Evolutionary conservation across 2,797 vertebrate genomes (phyloP).

Genomic region (Neomorphus geoffroyi): DNA sequence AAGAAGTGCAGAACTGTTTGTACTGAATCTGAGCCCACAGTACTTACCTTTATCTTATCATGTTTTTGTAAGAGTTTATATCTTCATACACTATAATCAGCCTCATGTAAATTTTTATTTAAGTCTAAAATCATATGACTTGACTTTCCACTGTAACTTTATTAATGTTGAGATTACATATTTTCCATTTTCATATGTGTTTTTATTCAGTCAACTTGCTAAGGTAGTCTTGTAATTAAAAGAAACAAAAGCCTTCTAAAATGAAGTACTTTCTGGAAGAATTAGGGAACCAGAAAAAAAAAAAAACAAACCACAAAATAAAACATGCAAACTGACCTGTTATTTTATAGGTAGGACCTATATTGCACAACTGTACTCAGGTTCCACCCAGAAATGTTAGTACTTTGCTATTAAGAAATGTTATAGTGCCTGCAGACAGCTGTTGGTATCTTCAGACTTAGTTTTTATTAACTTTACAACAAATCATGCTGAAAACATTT

Average conservation of each 20-base stretch:
- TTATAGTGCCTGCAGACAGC: background rate
- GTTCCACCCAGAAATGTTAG: background rate
- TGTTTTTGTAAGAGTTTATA: background rate
- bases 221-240: background rate
- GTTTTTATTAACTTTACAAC: background rate
- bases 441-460: background rate
- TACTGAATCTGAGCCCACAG: background rate
- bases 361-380: background rate
- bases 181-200: background rate
- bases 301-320: background rate
- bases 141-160: background rate
- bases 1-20: background rate
- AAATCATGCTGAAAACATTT: background rate
- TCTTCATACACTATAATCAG: background rate
- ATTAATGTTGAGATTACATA: background rate
- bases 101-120: background rate
- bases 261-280: background rate
- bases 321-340: background rate
- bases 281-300: background rate
- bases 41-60: background rate
- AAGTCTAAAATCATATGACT: background rate
- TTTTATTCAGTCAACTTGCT: background rate
- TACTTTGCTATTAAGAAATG: background rate
- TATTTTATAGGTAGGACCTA: background rate
- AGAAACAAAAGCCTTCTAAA: background rate